A percentile compares a stretch with the other conserved stretches of the same genome.
Conservation (phyloP, 2,888 invertebrate species). For the Automeris io region DNA sequence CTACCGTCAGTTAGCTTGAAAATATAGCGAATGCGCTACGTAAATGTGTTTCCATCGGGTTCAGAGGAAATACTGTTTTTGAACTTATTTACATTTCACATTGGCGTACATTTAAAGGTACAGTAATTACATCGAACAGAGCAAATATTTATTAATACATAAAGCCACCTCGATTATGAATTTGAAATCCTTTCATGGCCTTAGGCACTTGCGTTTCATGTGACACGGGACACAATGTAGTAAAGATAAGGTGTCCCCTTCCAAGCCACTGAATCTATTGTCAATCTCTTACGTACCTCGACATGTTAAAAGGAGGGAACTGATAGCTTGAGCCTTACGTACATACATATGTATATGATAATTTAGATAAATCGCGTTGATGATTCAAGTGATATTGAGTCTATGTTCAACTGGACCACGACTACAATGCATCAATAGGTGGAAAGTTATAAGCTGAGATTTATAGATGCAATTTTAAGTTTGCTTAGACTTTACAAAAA, state of each 20-base stretch:
- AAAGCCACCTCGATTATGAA: slow-evolving; percentile 58
- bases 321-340: slow-evolving; percentile 34
- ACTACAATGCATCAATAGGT: no score
- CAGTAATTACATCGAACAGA: slow-evolving; percentile 28
- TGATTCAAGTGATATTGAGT: no score
- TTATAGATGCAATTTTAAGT: no score
- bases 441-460: no score
- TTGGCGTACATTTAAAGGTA: slow-evolving; percentile 23
- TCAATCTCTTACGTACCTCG: slow-evolving; percentile 65
- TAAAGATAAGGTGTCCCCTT: slow-evolving; percentile 71
- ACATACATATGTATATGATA: no score
- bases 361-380: no score
- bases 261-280: slow-evolving; percentile 69
- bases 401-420: no score
- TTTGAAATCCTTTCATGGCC: slow-evolving; percentile 59
- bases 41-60: slow-evolving; percentile 28
- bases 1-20: slow-evolving; percentile 32
- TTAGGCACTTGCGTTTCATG: slow-evolving; percentile 59
- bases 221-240: slow-evolving; percentile 71
- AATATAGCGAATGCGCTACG: slow-evolving; percentile 27
- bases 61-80: slow-evolving; percentile 28
- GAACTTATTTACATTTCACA: slow-evolving; percentile 26
- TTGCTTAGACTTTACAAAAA: no score
- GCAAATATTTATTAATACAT: slow-evolving; percentile 28
- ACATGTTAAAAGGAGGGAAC: slow-evolving; percentile 52